Evolutionary conservation across 2,888 invertebrate species (phyloP).

Genomic region (Pristionchus entomophagus): DNA sequence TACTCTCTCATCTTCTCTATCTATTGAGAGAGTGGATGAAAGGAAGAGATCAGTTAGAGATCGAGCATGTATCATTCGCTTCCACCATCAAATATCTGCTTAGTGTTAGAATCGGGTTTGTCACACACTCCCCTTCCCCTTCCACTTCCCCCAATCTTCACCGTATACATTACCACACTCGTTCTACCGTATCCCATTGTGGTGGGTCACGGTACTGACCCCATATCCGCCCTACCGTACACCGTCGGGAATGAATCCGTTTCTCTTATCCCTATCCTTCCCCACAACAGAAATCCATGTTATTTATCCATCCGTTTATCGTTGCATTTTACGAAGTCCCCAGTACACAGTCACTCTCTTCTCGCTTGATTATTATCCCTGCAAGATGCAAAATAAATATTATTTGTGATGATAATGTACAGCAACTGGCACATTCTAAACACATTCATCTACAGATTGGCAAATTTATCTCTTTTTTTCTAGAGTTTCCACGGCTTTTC

Average conservation of each 20-base stretch:
- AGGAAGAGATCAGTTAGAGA: neutral
- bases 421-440: no score
- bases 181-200: neutral
- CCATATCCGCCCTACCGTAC: neutral
- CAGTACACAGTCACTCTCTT: no score
- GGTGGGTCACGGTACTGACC: neutral
- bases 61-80: neutral
- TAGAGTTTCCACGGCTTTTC: no score
- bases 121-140: neutral
- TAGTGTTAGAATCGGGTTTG: constrained; percentile 39
- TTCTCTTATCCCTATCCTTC: constrained; percentile 13
- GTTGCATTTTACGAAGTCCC: no score
- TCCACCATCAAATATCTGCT: constrained; percentile 20
- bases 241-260: neutral
- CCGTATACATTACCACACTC: neutral
- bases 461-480: no score
- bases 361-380: no score
- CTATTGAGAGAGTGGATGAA: neutral
- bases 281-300: no score
- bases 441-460: no score
- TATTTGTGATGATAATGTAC: no score
- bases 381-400: no score
- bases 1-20: neutral
- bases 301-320: no score
- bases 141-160: neutral